Percentiles rank a stretch among this genome's conserved stretches.
Conservation (phyloP, 1,140 invertebrate species). For the Brachionus angularis region DNA sequence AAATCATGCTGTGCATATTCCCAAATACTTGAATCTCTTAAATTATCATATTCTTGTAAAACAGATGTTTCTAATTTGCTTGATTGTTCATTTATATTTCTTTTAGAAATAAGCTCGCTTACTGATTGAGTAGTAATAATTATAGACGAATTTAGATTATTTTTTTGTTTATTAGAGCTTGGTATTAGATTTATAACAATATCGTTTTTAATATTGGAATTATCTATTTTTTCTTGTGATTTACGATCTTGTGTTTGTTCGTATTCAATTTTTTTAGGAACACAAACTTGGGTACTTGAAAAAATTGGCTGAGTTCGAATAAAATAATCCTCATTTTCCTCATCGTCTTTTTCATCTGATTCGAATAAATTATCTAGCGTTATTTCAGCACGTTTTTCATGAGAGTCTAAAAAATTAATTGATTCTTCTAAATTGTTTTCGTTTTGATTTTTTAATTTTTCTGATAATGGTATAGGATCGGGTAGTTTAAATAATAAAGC, state of each 20-base stretch:
- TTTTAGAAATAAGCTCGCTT: not conserved
- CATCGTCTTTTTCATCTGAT: not conserved
- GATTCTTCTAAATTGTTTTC: not conserved
- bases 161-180: too few relatives aligned
- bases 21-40: not conserved
- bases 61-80: too few relatives aligned
- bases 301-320: slow-evolving; percentile 36
- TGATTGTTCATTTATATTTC: too few relatives aligned
- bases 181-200: too few relatives aligned
- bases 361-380: slow-evolving; percentile 24
- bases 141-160: too few relatives aligned
- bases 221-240: too few relatives aligned
- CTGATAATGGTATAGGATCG: too few relatives aligned
- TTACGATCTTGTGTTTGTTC: not conserved
- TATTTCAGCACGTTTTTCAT: too few relatives aligned
- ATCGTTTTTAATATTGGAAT: too few relatives aligned
- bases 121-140: slow-evolving; percentile 9
- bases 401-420: too few relatives aligned
- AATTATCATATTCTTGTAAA: not conserved
- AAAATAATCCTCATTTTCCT: slow-evolving; percentile 32
- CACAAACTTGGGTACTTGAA: slow-evolving; percentile 5
- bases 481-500: not conserved
- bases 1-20: slow-evolving; percentile 14
- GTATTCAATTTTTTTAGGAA: not conserved
- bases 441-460: too few relatives aligned